phyloP scores from a whole-genome alignment of 2,888 invertebrate species.

The Parelbella ahira region DNA sequence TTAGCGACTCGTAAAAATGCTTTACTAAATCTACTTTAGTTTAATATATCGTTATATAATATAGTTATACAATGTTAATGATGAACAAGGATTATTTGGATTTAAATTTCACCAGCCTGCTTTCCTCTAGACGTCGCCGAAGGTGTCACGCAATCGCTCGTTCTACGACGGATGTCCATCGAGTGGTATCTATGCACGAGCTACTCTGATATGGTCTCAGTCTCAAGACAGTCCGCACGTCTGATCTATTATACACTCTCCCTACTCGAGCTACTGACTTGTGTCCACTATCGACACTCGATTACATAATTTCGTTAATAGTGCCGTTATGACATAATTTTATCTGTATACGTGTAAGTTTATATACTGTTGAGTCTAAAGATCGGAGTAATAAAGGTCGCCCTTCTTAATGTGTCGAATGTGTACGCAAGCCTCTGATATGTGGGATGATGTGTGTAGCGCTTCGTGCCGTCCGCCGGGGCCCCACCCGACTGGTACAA shows the following conservation, averaged over 20 bases:
- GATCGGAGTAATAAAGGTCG: slow-evolving; percentile 7
- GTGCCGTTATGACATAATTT: slow-evolving; percentile 17
- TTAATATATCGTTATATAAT: slow-evolving; percentile 55
- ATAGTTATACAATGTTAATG: slow-evolving; percentile 58
- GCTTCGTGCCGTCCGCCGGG: slow-evolving; percentile 55
- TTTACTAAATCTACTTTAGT: slow-evolving; percentile 61
- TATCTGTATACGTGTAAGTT: slow-evolving; percentile 13
- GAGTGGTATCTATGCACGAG: slow-evolving; percentile 52
- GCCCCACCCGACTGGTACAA: slow-evolving; percentile 60
- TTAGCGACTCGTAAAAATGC: slow-evolving; percentile 74
- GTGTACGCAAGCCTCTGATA: slow-evolving; percentile 73
- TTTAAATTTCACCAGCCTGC: slow-evolving; percentile 52
- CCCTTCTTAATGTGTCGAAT: slow-evolving; percentile 41
- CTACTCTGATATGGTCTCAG: slow-evolving; percentile 79
- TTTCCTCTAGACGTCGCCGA: slow-evolving; percentile 39
- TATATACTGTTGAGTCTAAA: slow-evolving; percentile 14
- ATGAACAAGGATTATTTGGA: slow-evolving; percentile 64
- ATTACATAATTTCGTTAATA: slow-evolving; percentile 23
- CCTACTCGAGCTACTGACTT: slow-evolving; percentile 74
- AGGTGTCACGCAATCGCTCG: slow-evolving; percentile 48
- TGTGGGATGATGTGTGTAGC: slow-evolving; percentile 77
- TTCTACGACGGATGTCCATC: slow-evolving; percentile 71
- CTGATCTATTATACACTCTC: slow-evolving; percentile 74
- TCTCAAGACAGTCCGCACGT: slow-evolving; percentile 77
- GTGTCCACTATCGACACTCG: slow-evolving; percentile 56